These are phyloP conservation scores for Resseliella maxima DNA, from an alignment of 2,888 invertebrate species.

Conservation along the genomic window DNA sequence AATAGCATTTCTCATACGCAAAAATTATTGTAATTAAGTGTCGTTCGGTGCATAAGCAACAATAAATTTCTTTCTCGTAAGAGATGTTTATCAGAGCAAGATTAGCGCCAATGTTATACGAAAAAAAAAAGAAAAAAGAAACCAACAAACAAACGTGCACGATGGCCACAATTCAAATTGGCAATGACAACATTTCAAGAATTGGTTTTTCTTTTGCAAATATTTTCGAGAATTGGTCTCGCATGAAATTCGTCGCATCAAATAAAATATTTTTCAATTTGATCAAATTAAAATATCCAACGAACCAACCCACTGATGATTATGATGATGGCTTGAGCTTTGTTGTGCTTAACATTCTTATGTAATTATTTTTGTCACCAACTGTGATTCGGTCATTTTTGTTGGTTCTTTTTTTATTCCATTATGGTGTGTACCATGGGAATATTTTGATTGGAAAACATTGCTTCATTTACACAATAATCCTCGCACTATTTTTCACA, in stretches of 20 bases:
- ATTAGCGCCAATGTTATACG: constrained; percentile 26
- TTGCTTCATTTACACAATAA: not conserved
- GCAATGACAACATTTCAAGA: not conserved
- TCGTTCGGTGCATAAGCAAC: constrained; percentile 31
- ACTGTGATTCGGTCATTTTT: constrained; percentile 13
- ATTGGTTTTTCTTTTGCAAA: not conserved
- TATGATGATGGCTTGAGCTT: not conserved
- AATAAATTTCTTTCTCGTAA: constrained; percentile 16
- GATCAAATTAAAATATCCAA: constrained; percentile 10
- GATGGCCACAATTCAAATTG: not conserved
- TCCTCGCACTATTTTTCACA: not conserved
- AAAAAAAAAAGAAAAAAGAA: not conserved
- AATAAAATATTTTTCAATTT: not conserved
- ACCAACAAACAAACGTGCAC: no score
- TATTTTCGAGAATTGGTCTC: not conserved
- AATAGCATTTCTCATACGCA: not conserved
- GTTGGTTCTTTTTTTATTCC: not conserved
- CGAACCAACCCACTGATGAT: not conserved
- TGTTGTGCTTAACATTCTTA: not conserved
- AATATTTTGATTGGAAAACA: not conserved
- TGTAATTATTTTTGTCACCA: constrained; percentile 41
- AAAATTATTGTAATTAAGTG: constrained; percentile 53
- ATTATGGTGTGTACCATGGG: not conserved
- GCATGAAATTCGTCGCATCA: not conserved
- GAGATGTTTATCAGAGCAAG: not conserved